These are phyloP conservation scores for Atractosteus spatula DNA, from an alignment of 2,113 vertebrate genomes.

Conservation along the genomic window DNA sequence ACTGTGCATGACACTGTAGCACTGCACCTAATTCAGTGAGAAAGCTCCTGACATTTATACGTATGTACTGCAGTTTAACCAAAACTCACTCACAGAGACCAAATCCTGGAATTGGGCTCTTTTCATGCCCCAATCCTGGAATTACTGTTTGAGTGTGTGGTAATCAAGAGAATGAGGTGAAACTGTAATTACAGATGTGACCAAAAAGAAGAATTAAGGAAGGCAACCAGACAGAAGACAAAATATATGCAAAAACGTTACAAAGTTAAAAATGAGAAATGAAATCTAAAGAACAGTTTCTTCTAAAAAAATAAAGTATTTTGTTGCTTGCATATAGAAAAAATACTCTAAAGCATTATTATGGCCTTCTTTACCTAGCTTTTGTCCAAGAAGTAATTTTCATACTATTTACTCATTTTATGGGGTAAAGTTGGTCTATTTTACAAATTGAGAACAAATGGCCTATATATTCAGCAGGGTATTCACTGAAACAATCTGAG, in stretches of 20 bases:
- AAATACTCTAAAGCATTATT: too few species aligned
- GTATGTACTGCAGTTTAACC: conserved; percentile 48
- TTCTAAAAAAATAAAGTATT: background rate
- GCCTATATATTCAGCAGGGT: too few species aligned
- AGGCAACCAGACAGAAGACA: background rate
- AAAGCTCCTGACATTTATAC: conserved; percentile 44
- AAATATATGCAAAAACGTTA: background rate
- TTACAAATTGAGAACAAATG: too few species aligned
- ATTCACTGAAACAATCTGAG: too few species aligned
- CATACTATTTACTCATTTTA: too few species aligned
- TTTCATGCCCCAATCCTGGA: conserved; percentile 37
- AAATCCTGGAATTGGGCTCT: too few species aligned
- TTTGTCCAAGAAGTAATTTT: too few species aligned
- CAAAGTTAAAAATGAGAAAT: background rate
- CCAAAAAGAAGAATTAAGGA: background rate
- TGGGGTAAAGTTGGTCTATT: too few species aligned
- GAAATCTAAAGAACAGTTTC: too few species aligned
- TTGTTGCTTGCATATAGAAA: background rate
- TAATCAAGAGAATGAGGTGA: conserved; percentile 27
- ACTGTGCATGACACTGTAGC: too few species aligned
- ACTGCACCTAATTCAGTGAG: background rate
- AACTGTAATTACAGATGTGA: conserved; percentile 31
- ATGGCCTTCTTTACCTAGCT: too few species aligned
- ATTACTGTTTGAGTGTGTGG: conserved; percentile 53
- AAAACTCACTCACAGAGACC: conserved; percentile 33